Conservation (phyloP, 2,113 vertebrate genomes). For the Epinephelus moara region DNA sequence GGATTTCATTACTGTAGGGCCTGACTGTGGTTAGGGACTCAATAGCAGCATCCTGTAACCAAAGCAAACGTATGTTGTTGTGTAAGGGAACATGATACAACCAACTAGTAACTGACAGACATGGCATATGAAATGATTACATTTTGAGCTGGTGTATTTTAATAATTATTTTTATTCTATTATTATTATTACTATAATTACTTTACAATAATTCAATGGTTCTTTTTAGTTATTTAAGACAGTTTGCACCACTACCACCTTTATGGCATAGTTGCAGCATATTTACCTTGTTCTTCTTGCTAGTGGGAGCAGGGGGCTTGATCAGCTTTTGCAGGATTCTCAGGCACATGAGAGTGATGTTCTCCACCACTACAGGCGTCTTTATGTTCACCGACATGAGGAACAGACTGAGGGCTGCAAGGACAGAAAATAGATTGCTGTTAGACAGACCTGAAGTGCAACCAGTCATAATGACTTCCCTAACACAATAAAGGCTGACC, state of each 20-base stretch:
- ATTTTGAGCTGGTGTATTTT: neutral
- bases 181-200: neutral
- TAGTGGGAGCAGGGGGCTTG: slow-evolving; percentile 96
- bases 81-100: neutral
- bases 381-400: slow-evolving; percentile 99
- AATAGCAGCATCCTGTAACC: slow-evolving; percentile 90
- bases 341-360: slow-evolving; percentile 98
- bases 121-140: neutral
- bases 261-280: neutral
- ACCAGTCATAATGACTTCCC: neutral
- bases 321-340: slow-evolving; percentile 98
- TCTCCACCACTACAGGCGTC: slow-evolving; percentile 98
- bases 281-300: slow-evolving; percentile 98
- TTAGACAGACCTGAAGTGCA: neutral
- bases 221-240: neutral
- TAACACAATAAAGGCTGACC: neutral
- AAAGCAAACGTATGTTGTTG: slow-evolving; percentile 22
- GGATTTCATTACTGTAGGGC: slow-evolving; percentile 98
- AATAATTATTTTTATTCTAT: neutral
- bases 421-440: neutral
- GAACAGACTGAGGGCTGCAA: slow-evolving; percentile 94
- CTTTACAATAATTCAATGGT: neutral
- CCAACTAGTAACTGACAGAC: neutral
- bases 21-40: slow-evolving; percentile 96
- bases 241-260: too few relatives aligned